Conservation (phyloP, 2,797 vertebrate species). For the Salmo trutta region DNA sequence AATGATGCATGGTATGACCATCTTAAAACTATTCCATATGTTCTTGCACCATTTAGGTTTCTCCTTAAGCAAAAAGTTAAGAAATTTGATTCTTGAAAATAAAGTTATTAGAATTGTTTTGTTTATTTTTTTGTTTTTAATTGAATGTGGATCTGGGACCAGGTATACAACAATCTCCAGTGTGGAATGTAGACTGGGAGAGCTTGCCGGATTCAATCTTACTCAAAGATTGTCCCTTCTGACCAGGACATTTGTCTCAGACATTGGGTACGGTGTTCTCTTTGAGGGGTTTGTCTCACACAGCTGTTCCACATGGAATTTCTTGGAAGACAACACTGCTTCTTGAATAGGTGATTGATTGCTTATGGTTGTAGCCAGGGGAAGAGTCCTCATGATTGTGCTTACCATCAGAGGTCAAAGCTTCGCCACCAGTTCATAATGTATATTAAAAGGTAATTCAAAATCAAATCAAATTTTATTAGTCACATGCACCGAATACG, state of each 20-base stretch:
- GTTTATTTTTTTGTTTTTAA: too few relatives aligned
- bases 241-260: neutral
- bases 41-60: too few relatives aligned
- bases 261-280: neutral
- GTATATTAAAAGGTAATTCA: neutral
- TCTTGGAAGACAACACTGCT: neutral
- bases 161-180: neutral
- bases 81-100: neutral
- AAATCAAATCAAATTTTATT: too few relatives aligned
- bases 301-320: neutral
- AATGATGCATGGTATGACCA: too few relatives aligned
- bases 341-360: neutral
- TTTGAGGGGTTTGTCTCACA: neutral
- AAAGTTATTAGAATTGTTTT: too few relatives aligned
- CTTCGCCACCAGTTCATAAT: neutral
- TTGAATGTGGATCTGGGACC: neutral
- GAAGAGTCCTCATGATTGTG: neutral
- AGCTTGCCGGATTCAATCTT: neutral
- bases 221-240: neutral
- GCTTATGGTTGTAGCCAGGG: neutral
- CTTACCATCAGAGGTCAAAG: neutral
- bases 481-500: too few relatives aligned
- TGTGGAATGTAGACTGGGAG: neutral
- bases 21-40: too few relatives aligned
- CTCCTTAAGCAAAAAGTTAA: too few relatives aligned